Base-by-base conservation (phyloP, 2,797 vertebrate genomes). In the Loris lydekkerianus region DNA sequence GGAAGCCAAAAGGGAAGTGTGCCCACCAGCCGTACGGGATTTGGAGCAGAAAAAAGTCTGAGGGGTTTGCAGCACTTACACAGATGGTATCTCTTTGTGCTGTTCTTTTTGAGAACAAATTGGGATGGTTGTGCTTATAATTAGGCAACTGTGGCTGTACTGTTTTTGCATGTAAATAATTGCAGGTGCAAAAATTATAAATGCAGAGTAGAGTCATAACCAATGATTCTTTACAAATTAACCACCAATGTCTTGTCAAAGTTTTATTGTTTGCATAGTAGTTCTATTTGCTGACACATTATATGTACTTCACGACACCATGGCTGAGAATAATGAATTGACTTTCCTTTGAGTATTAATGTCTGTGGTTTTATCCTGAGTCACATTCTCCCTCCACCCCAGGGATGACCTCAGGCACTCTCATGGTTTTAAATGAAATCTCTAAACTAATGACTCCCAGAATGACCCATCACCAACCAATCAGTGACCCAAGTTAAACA, bases 151-250 rank as follows among this genome's bases (percentile, higher is more conserved):
- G 65, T 94, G 63, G 67, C 81, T 88, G 13, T 4, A 56, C n/a
- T 91, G 34, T 60, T 88, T 91, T 87, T 93, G 61, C 78, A 87
- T 96, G 53, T 75, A 97, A 95, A 92, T 97, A 96, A 95, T 96
- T 94, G 85, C 95, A 96, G 86, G 93, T 97, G 87, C 89, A 96
- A 95, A 89, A 96, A 87, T 94, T 96, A 93, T 67, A 91, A 95
- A 96, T 97, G 37, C 73, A 87, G 67, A 96, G 13, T 87, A 63
- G 67, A 77, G 60, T 92, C 8, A 69, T 94, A 94, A 89, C 43
- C 46, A 93, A 65, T 76, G 53, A 63, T 89, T 72, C 43, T 94
- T 96, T 90, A 61, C 69, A 96, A 92, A 93, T 88, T 92, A 96
- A 56, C 31, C 37, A 73, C 58, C 18, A 77, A 96, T 73, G 93